Percentiles rank a stretch among this genome's conserved stretches.
phyloP scores from a whole-genome alignment of 1,140 invertebrate genomes.

The Formica selysi region DNA sequence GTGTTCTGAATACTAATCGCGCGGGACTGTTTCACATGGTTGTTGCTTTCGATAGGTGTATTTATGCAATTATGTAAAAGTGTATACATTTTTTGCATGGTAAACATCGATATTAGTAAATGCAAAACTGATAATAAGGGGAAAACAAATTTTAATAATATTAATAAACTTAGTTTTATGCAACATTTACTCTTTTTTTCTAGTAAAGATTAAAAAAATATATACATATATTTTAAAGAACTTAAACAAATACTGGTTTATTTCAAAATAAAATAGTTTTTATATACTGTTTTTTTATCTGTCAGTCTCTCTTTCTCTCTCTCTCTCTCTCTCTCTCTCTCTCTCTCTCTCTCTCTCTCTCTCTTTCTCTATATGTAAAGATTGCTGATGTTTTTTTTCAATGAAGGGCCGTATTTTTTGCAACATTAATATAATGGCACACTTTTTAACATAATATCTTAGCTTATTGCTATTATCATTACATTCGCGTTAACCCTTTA shows the following conservation, averaged over 20 bases:
- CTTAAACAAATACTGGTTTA: neutral
- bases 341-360: too few species aligned
- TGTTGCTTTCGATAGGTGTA: conserved; percentile 48
- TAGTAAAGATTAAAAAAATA: neutral
- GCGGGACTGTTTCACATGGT: conserved; percentile 24
- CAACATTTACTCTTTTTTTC: neutral
- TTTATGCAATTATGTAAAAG: conserved; percentile 49
- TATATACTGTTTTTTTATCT: too few species aligned
- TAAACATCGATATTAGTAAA: neutral
- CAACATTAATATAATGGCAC: neutral
- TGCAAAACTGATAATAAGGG: conserved; percentile 26
- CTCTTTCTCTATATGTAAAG: too few species aligned
- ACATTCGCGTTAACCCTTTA: neutral
- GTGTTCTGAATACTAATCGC: conserved; percentile 73
- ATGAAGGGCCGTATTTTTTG: too few species aligned
- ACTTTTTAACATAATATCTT: neutral
- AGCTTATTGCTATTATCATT: neutral
- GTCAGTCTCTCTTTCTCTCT: too few species aligned
- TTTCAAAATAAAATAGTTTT: neutral
- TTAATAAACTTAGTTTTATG: neutral
- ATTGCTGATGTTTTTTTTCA: too few species aligned
- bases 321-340: too few species aligned
- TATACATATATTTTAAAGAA: neutral
- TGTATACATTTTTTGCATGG: conserved; percentile 21
- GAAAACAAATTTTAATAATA: neutral